Conservation (phyloP, 1,140 invertebrate genomes). For the Eciton burchellii region DNA sequence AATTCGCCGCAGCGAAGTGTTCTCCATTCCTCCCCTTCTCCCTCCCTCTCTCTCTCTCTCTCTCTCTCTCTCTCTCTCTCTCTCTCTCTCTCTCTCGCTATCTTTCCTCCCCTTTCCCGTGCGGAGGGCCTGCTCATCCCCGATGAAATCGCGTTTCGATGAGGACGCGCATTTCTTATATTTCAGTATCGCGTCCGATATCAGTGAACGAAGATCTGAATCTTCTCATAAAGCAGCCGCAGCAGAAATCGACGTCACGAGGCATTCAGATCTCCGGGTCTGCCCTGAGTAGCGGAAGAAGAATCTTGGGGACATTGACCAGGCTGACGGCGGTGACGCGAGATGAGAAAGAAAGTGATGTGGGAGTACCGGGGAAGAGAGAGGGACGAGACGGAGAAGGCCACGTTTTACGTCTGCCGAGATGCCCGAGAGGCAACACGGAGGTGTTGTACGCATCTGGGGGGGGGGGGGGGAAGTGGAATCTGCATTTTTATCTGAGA, state of each 20-base stretch:
- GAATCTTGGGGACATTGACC: constrained; percentile 21
- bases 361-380: no score
- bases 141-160: constrained; percentile 32
- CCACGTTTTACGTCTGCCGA: background rate
- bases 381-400: background rate
- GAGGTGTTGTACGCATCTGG: background rate
- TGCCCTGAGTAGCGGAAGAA: background rate
- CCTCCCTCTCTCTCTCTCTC: background rate
- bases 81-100: background rate
- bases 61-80: background rate
- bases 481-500: background rate
- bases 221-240: constrained; percentile 30
- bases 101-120: background rate
- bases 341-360: constrained; percentile 2
- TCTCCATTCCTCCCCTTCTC: background rate
- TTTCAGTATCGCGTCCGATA: constrained; percentile 11
- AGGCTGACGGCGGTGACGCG: background rate
- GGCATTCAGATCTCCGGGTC: constrained; percentile 16
- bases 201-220: constrained; percentile 41
- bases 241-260: background rate
- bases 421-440: constrained; percentile 1
- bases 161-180: constrained; percentile 43
- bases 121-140: constrained; percentile 14
- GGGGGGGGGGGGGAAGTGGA: background rate
- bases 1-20: constrained; percentile 26